Evolutionary conservation across 2,888 invertebrate genomes (phyloP).

Genomic region (Volucella bombylans): DNA sequence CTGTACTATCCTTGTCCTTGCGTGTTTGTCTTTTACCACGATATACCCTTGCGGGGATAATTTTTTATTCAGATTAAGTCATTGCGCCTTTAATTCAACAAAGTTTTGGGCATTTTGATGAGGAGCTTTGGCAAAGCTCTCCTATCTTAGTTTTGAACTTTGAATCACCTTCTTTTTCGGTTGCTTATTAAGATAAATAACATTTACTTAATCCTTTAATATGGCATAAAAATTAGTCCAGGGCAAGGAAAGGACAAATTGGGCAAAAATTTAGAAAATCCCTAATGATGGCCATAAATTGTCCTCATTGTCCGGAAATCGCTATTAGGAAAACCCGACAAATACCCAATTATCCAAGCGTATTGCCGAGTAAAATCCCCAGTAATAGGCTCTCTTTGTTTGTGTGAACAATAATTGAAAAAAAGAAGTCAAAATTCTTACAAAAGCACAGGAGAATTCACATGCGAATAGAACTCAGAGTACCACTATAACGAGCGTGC

Average conservation of each 20-base stretch:
- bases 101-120: too few species aligned
- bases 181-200: conserved; percentile 1
- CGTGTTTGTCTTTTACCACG: conserved; percentile 26
- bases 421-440: conserved; percentile 38
- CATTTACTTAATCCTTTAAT: conserved; percentile 24
- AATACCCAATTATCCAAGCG: conserved; percentile 39
- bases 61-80: not conserved
- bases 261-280: conserved; percentile 31
- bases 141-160: too few species aligned
- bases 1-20: conserved; percentile 35
- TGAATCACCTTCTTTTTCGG: not conserved
- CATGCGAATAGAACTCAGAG: not conserved
- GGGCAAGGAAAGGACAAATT: conserved; percentile 6
- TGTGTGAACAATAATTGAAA: conserved; percentile 25
- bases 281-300: conserved; percentile 45
- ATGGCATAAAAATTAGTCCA: conserved; percentile 23
- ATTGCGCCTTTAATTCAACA: not conserved
- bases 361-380: conserved; percentile 14
- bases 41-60: not conserved
- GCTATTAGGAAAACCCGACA: conserved; percentile 13
- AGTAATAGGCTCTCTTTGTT: conserved; percentile 8
- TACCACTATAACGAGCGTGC: conserved; percentile 4
- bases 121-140: not conserved
- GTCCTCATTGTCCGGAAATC: conserved; percentile 19
- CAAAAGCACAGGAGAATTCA: conserved; percentile 21